Base-by-base conservation (phyloP, 2,113 vertebrate species). In the Tachycineta bicolor region DNA sequence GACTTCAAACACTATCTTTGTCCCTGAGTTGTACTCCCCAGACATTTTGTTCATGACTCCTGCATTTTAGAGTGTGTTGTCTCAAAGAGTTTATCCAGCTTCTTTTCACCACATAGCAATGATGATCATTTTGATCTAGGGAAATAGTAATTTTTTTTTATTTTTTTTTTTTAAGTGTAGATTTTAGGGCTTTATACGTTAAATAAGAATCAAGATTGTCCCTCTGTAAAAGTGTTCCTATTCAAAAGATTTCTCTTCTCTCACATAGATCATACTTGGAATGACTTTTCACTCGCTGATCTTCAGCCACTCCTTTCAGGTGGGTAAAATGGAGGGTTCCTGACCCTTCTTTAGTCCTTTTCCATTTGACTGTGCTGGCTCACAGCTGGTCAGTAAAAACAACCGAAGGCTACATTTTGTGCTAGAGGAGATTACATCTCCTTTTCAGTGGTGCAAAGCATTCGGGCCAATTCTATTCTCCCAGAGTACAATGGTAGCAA, bases 1-100 rank as follows among this genome's bases (percentile, higher is more conserved):
- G 63, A 91, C 84, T 89, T 95, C 26, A 93, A 64, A 71, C 26
- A 74, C 56, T 79, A 41, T 89, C 89, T 94, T 89, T 80, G 75
- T 91, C 76, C 77, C 55, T 2, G 23, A 55, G n/a, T 33, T 80
- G n/a, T 64, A 74, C 64, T 84, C 24, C 25, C n/a, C 18, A 84
- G 89, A 67, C n/a, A 49, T 83, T 77, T 74, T 76, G 39, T 67
- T 74, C 43, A 1, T 77, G 62, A 60, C 15, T 84, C 10, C 33
- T 83, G n/a, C n/a, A 63, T 74, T 87, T 16, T 47, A 78, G 37
- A 83, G 24, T 24, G 6, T 50, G 6, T 15, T 81, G 29, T 34
- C 47, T 53, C n/a, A 77, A 63, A 89, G 43, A 43, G 44, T 17
- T 78, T 47, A 43, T 68, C 34, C 47, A 49, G 25, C 28, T 89